Percentiles rank a stretch among this genome's conserved stretches.
These are phyloP conservation scores for Poecile atricapillus DNA, from an alignment of 2,113 vertebrate genomes.

Conservation along the genomic window DNA sequence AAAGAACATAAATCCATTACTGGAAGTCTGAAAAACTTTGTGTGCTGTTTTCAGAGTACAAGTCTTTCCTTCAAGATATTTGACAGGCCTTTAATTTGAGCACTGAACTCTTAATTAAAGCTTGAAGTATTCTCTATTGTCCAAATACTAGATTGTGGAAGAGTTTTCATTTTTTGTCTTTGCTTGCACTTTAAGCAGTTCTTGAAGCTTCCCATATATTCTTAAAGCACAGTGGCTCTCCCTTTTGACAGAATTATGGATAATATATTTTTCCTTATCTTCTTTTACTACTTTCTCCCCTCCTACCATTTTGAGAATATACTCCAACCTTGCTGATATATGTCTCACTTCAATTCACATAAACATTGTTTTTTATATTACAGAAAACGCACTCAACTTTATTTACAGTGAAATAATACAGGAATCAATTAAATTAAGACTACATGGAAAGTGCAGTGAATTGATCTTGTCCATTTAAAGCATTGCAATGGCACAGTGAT, in stretches of 20 bases:
- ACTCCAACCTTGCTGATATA: neutral
- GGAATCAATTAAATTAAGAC: neutral
- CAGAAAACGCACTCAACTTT: neutral
- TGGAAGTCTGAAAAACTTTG: neutral
- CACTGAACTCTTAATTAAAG: conserved; percentile 56
- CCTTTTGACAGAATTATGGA: conserved; percentile 42
- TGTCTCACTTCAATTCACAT: neutral
- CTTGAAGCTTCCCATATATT: conserved; percentile 7
- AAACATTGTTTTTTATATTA: neutral
- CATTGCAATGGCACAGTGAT: neutral
- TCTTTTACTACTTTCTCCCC: neutral
- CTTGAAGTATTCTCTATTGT: neutral
- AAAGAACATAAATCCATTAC: conserved; percentile 36
- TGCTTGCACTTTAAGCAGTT: neutral
- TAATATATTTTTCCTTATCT: conserved; percentile 7
- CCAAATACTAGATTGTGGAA: neutral
- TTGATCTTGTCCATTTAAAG: neutral
- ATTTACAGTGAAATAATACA: neutral
- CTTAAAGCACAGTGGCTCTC: neutral
- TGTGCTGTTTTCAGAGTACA: conserved; percentile 21
- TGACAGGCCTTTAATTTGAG: conserved; percentile 7
- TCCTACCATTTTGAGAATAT: neutral
- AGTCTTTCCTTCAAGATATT: conserved; percentile 6
- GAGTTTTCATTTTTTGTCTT: neutral
- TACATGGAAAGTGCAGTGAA: neutral